A percentile compares a stretch with the other conserved stretches of the same genome.
Conservation (phyloP, 2,113 vertebrate genomes). For the Nasalis larvatus region DNA sequence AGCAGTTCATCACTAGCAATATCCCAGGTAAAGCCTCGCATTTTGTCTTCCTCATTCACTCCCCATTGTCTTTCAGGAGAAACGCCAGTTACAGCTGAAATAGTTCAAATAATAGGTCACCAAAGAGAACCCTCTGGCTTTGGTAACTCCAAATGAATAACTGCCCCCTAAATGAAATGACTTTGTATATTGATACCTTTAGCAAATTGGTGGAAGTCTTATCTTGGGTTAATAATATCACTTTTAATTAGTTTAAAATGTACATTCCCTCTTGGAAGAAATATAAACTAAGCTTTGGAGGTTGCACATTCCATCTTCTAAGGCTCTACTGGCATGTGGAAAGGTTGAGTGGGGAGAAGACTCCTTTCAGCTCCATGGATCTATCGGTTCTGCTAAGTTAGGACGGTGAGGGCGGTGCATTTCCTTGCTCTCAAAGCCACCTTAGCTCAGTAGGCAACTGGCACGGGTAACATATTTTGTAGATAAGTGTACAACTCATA, state of each 20-base stretch:
- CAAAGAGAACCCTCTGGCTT: background rate
- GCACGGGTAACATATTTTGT: fast-evolving
- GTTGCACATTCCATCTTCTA: fast-evolving
- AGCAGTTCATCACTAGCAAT: fast-evolving
- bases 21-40: background rate
- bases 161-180: background rate
- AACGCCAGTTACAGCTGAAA: background rate
- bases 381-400: background rate
- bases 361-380: background rate
- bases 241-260: background rate
- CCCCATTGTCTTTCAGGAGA: background rate
- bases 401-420: fast-evolving
- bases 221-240: background rate
- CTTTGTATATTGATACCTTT: background rate
- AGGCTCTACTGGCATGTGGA: background rate
- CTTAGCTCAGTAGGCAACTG: background rate
- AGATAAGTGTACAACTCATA: background rate
- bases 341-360: too few species aligned
- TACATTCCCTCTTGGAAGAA: background rate
- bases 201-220: background rate
- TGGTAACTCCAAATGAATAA: too few species aligned
- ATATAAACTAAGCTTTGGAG: background rate
- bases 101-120: background rate
- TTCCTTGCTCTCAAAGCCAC: background rate
- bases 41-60: background rate